A percentile compares a stretch with the other conserved stretches of the same genome.
Conservation (phyloP, 2,113 vertebrate species). For the Seriola dumerili region DNA sequence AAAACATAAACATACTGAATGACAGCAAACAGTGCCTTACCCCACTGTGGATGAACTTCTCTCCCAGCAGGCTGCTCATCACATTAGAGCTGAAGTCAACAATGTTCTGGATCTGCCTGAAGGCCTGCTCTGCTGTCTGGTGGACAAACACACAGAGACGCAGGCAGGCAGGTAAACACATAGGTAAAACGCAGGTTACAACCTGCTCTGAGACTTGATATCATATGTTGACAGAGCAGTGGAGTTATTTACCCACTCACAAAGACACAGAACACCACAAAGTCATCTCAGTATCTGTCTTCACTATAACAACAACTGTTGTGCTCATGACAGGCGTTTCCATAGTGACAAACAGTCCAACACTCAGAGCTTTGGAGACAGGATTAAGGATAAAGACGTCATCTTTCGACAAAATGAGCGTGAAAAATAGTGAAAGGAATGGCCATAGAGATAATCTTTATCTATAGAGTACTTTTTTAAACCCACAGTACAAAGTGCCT, state of each 20-base stretch:
- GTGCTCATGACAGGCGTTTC: neutral
- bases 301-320: neutral
- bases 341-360: neutral
- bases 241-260: neutral
- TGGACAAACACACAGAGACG: slow-evolving; percentile 20
- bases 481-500: too few relatives aligned
- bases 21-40: slow-evolving; percentile 75
- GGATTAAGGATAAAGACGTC: neutral
- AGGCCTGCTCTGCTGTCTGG: slow-evolving; percentile 90
- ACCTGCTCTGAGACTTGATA: neutral
- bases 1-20: neutral
- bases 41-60: slow-evolving; percentile 94
- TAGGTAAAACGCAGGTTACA: neutral
- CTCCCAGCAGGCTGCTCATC: slow-evolving; percentile 96
- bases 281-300: neutral
- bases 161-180: neutral
- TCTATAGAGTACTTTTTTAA: too few relatives aligned
- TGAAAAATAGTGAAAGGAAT: too few relatives aligned
- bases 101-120: slow-evolving; percentile 94
- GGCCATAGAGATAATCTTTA: too few relatives aligned
- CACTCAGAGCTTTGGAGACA: neutral
- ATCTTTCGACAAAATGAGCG: neutral
- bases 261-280: neutral
- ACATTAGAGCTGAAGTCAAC: slow-evolving; percentile 96
- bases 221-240: neutral